Conservation (phyloP, 2,888 invertebrate species). For the Craniophora ligustri region DNA sequence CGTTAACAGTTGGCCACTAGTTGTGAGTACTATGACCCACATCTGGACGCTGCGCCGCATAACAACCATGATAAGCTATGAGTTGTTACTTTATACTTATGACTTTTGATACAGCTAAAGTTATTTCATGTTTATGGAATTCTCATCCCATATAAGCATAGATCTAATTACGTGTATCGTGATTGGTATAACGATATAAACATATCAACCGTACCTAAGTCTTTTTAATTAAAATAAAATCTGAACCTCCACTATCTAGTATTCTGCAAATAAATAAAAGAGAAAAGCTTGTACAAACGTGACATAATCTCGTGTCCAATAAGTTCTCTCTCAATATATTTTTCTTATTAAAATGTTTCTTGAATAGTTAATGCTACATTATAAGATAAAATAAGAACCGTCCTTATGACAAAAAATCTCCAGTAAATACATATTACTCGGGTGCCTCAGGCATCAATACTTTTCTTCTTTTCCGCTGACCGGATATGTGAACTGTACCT, state of each 20-base stretch:
- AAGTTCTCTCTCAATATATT: too few relatives aligned
- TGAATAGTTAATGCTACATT: background rate
- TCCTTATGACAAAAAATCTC: constrained; percentile 26
- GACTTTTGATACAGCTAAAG: too few relatives aligned
- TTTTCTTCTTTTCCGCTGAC: constrained; percentile 16
- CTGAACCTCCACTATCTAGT: too few relatives aligned
- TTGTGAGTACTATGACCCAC: constrained; percentile 41
- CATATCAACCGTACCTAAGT: too few relatives aligned
- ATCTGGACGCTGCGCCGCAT: constrained; percentile 30
- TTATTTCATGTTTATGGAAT: constrained; percentile 19
- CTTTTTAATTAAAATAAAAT: too few relatives aligned
- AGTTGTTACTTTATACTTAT: constrained; percentile 38
- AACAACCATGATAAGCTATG: constrained; percentile 33
- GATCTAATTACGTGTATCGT: too few relatives aligned
- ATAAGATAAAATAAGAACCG: constrained; percentile 8
- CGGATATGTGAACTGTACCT: constrained; percentile 9
- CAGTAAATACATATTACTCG: constrained; percentile 15
- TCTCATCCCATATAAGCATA: too few relatives aligned
- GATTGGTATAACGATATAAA: too few relatives aligned
- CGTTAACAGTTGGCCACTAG: constrained; percentile 33
- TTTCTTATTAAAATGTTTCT: background rate
- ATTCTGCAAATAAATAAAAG: too few relatives aligned
- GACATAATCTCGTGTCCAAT: background rate
- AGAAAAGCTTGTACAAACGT: too few relatives aligned
- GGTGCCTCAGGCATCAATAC: constrained; percentile 14